A percentile compares a stretch with the other conserved stretches of the same genome.
Evolutionary conservation across 2,797 vertebrate species (phyloP).

Genomic region (Paedocypris micromegethes): DNA sequence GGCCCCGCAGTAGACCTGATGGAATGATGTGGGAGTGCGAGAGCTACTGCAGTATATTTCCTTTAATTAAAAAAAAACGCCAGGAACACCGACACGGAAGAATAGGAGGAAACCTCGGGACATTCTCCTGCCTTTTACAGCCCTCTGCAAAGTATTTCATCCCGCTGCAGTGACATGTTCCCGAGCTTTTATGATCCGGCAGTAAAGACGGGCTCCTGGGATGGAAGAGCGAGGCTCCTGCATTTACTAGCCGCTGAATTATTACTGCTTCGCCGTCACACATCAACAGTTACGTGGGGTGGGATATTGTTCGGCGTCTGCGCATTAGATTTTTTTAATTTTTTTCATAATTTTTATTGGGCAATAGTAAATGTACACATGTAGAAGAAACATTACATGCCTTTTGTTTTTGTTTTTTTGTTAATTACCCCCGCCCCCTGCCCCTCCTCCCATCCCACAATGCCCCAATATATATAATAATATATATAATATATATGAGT

Average conservation of each 20-base stretch:
- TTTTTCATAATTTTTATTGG: constrained; percentile 3
- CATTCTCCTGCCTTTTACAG: constrained; percentile 44
- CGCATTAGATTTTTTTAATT: constrained; percentile 2
- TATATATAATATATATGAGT: too few relatives aligned
- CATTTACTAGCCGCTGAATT: constrained; percentile 47
- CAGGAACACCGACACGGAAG: constrained; percentile 31
- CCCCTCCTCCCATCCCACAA: background rate
- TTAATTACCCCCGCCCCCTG: background rate
- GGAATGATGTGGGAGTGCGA: constrained; percentile 42
- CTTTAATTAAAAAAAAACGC: constrained; percentile 49
- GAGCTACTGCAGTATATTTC: constrained; percentile 44
- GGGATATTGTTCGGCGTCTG: constrained; percentile 29
- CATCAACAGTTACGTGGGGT: constrained; percentile 30
- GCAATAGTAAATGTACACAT: too few relatives aligned
- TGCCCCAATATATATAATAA: too few relatives aligned
- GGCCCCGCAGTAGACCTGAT: constrained; percentile 32
- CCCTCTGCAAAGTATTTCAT: constrained; percentile 48
- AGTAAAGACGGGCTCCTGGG: constrained; percentile 43
- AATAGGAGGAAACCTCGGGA: constrained; percentile 32
- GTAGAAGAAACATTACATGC: too few relatives aligned
- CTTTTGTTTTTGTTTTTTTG: background rate
- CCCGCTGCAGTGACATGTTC: constrained; percentile 48
- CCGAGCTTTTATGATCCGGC: constrained; percentile 40
- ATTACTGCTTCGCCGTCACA: constrained; percentile 31
- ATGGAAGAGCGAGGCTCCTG: constrained; percentile 34